Percentiles rank a stretch among this genome's conserved stretches.
Evolutionary conservation across 2,113 vertebrate genomes (phyloP).

Genomic region (Malurus melanocephalus): DNA sequence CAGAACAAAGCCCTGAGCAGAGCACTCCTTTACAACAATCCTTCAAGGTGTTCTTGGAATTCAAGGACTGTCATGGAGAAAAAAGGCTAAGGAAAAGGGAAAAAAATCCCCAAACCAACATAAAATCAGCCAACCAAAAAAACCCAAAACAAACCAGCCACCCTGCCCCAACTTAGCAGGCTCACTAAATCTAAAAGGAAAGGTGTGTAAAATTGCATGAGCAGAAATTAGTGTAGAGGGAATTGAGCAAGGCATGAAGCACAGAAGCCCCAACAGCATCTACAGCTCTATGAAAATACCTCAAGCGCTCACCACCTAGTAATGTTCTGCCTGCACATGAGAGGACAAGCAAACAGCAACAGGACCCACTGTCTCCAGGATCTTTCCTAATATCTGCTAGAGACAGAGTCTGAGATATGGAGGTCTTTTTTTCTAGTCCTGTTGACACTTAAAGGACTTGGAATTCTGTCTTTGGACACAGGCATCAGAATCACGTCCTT

Average conservation of each 20-base stretch:
- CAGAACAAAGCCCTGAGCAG: background rate
- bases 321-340: background rate
- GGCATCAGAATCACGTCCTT: background rate
- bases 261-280: background rate
- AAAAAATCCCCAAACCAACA: accelerated
- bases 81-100: background rate
- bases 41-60: background rate
- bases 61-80: background rate
- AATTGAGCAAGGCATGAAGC: background rate
- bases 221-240: background rate
- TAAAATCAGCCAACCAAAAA: background rate
- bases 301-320: background rate
- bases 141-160: background rate
- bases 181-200: background rate
- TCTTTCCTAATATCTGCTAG: background rate
- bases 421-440: background rate
- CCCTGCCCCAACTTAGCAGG: accelerated
- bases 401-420: background rate
- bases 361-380: accelerated
- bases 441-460: background rate
- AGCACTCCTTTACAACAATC: background rate
- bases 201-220: background rate
- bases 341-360: background rate
- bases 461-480: background rate
- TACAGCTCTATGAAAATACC: background rate